Percentiles rank a stretch among this genome's conserved stretches.
Evolutionary conservation across 2,888 invertebrate genomes (phyloP).

Genomic region (Drosophila seclusa): DNA sequence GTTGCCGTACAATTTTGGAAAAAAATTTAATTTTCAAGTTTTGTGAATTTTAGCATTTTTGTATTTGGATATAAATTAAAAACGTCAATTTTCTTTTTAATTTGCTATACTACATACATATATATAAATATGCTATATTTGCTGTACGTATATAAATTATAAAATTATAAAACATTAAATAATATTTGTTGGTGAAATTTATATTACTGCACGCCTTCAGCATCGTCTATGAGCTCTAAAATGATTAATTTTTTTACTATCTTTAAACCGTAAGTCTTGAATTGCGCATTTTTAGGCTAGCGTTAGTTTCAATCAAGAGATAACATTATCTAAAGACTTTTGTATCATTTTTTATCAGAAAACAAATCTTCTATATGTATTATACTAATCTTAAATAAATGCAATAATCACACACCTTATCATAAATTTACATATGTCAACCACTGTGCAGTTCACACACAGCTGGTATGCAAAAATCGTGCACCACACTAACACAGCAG

Average conservation of each 20-base stretch:
- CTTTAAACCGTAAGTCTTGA: rapidly evolving
- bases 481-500: constrained; percentile 4
- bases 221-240: no score
- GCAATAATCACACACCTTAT: background rate
- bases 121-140: no score
- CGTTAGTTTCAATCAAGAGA: background rate
- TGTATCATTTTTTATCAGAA: background rate
- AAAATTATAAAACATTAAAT: no score
- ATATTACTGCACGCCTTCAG: no score
- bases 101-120: no score
- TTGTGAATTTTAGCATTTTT: background rate
- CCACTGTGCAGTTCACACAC: constrained; percentile 40
- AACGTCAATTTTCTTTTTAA: no score
- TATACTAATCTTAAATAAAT: background rate
- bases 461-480: constrained; percentile 49
- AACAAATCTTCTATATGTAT: background rate
- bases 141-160: no score
- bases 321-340: background rate
- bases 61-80: background rate
- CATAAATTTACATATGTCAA: background rate
- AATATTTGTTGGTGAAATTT: no score
- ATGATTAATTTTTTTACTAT: no score
- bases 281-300: background rate
- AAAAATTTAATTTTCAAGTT: rapidly evolving
- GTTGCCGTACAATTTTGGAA: background rate